Evolutionary conservation across 2,113 vertebrate genomes (phyloP).

Genomic region (Formicarius rufipectus): DNA sequence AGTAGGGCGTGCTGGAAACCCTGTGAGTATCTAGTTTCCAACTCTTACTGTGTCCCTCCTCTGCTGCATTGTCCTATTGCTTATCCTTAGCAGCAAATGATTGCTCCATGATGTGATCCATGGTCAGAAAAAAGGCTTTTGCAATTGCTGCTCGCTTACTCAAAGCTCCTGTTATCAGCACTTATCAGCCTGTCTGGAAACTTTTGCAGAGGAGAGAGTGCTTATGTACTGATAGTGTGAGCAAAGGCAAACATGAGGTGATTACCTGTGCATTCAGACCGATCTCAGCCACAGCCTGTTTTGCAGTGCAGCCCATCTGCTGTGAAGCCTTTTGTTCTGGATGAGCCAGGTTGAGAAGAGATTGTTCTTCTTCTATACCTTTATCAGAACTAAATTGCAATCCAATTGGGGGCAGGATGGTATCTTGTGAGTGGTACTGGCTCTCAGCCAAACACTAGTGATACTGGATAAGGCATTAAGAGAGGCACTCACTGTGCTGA

Average conservation of each 20-base stretch:
- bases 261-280: not conserved
- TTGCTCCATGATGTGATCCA: not conserved
- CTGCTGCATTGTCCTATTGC: not conserved
- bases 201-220: not conserved
- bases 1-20: not conserved
- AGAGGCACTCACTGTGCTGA: not conserved
- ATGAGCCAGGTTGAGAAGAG: not conserved
- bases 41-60: not conserved
- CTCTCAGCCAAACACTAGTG: not conserved
- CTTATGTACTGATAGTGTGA: not conserved
- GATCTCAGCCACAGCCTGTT: not conserved
- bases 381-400: not conserved
- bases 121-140: not conserved
- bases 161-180: not conserved
- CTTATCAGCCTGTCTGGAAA: not conserved
- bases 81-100: not conserved
- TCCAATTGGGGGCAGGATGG: not conserved
- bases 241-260: not conserved
- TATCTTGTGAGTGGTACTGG: not conserved
- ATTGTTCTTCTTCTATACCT: not conserved
- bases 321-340: not conserved
- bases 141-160: constrained; percentile 24
- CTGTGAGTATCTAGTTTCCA: not conserved
- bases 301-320: not conserved
- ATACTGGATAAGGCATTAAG: not conserved